Conservation (phyloP, 2,888 invertebrate genomes). For the Xanthia togata region DNA sequence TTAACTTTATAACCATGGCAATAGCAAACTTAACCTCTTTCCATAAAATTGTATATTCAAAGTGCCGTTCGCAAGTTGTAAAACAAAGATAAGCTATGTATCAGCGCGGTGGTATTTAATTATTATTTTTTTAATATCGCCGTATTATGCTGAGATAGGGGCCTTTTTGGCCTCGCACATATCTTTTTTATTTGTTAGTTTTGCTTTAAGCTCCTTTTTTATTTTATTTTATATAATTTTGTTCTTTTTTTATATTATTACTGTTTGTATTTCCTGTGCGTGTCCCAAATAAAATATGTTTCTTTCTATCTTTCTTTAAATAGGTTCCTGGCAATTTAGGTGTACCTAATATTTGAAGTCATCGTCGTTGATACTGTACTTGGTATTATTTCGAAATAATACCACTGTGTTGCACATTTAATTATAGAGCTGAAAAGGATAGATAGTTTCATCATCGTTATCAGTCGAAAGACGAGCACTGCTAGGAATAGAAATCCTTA, state of each 20-base stretch:
- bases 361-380: not conserved
- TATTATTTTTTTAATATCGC: no score
- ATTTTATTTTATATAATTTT: no score
- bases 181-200: no score
- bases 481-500: not conserved
- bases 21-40: slow-evolving; percentile 2
- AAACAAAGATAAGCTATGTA: slow-evolving; percentile 46
- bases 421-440: not conserved
- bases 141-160: no score
- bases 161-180: no score
- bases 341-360: not conserved
- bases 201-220: no score
- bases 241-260: no score
- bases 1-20: not conserved
- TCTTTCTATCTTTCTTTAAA: no score
- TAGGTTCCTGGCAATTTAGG: not conserved
- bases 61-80: not conserved
- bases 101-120: no score
- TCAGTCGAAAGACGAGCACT: not conserved
- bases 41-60: slow-evolving; percentile 26
- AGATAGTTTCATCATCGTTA: not conserved
- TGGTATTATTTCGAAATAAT: not conserved
- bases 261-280: no score
- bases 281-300: no score
- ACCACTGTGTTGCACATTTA: not conserved